These are phyloP conservation scores for Brachymystax lenok DNA, from an alignment of 2,797 vertebrate genomes.

Conservation along the genomic window DNA sequence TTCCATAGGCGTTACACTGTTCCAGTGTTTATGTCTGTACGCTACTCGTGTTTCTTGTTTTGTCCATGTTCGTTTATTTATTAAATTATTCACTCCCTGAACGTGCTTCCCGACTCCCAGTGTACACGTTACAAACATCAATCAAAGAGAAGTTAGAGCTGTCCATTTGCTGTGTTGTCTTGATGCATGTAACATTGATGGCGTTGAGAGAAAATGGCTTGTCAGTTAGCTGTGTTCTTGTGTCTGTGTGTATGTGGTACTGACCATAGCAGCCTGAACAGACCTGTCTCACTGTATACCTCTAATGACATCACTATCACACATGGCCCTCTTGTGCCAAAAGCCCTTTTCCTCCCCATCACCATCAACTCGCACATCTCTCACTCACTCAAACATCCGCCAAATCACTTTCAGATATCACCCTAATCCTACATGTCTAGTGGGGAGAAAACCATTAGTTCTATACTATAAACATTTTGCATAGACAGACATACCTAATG, in stretches of 20 bases:
- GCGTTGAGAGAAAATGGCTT: too few species aligned
- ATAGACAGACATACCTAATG: too few species aligned
- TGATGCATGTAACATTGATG: constrained; percentile 25
- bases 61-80: too few species aligned
- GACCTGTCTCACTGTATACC: constrained; percentile 71
- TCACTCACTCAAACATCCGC: not conserved
- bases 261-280: constrained; percentile 61
- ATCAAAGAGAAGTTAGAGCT: constrained; percentile 59
- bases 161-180: constrained; percentile 61
- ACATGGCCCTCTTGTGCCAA: constrained; percentile 70
- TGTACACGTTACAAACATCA: constrained; percentile 41
- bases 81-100: constrained; percentile 21
- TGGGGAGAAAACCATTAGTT: not conserved
- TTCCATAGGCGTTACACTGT: too few species aligned
- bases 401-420: not conserved
- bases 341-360: constrained; percentile 66
- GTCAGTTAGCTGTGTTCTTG: too few species aligned
- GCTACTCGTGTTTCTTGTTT: too few species aligned
- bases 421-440: not conserved
- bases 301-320: constrained; percentile 76
- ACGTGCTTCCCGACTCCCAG: not conserved
- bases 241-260: not conserved
- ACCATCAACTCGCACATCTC: constrained; percentile 45
- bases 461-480: not conserved
- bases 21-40: too few species aligned